Evolutionary conservation across 2,113 vertebrate species (phyloP).

Genomic region (Lanius ludovicianus): DNA sequence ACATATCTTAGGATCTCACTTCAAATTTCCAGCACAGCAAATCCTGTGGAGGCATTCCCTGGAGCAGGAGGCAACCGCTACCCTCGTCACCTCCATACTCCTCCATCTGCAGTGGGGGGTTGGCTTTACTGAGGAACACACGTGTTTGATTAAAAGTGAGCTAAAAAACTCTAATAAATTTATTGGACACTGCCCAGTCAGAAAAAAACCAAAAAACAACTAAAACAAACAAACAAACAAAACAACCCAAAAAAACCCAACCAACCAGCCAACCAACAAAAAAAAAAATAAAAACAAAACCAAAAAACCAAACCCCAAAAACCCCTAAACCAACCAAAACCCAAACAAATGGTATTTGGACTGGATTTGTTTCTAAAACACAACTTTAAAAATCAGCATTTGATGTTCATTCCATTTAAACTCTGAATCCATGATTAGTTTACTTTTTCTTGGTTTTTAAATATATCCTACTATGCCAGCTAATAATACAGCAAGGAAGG

Average conservation of each 20-base stretch:
- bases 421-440: not conserved
- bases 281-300: not conserved
- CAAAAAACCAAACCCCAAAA: too few species aligned
- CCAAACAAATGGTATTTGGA: not conserved
- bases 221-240: not conserved
- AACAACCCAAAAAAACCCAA: too few species aligned
- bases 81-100: not conserved
- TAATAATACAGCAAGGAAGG: not conserved
- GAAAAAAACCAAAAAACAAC: not conserved
- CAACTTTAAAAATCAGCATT: not conserved
- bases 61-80: not conserved
- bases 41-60: not conserved
- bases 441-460: not conserved
- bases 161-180: not conserved
- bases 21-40: not conserved
- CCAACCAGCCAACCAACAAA: too few species aligned
- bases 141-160: not conserved
- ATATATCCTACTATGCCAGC: not conserved
- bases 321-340: not conserved
- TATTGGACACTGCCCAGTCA: not conserved
- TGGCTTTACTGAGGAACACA: not conserved
- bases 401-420: not conserved
- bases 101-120: not conserved
- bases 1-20: not conserved
- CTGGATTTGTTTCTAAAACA: constrained; percentile 9